These are phyloP conservation scores for Thymallus thymallus DNA, from an alignment of 2,113 vertebrate genomes.

Conservation along the genomic window DNA sequence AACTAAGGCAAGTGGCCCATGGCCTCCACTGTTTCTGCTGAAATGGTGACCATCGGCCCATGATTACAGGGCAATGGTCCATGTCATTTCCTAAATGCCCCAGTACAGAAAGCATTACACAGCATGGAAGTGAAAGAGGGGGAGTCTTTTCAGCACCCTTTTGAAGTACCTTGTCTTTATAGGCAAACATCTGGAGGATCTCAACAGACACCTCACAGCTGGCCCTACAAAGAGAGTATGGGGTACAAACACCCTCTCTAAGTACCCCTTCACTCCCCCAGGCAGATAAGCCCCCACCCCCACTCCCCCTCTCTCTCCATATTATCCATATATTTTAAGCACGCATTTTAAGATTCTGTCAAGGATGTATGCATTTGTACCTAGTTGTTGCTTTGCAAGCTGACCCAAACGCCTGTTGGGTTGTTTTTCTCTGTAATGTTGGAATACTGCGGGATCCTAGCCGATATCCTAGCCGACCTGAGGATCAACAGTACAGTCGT, in stretches of 20 bases:
- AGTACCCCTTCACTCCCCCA: slow-evolving; percentile 32
- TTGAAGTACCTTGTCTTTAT: slow-evolving; percentile 68
- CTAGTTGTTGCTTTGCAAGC: too few species aligned
- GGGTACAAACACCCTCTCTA: slow-evolving; percentile 39
- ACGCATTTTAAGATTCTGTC: too few species aligned
- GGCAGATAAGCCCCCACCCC: background rate
- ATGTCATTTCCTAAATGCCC: slow-evolving; percentile 64
- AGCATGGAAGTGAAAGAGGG: slow-evolving; percentile 43
- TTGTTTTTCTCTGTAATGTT: too few species aligned
- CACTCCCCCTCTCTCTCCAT: slow-evolving; percentile 32
- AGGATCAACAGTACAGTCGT: too few species aligned
- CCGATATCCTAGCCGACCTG: too few species aligned
- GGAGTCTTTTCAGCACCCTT: slow-evolving; percentile 46
- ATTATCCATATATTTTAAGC: too few species aligned
- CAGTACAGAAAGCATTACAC: slow-evolving; percentile 48
- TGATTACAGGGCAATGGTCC: slow-evolving; percentile 72
- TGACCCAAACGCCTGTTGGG: too few species aligned
- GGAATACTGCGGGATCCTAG: too few species aligned
- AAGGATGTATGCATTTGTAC: too few species aligned
- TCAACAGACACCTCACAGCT: slow-evolving; percentile 61
- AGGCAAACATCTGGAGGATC: slow-evolving; percentile 69
- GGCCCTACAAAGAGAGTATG: slow-evolving; percentile 59
- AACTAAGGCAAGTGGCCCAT: background rate
- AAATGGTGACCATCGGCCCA: slow-evolving; percentile 39
- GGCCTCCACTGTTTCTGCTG: background rate